These are phyloP conservation scores for Anguilla rostrata DNA, from an alignment of 2,113 vertebrate species.

Conservation along the genomic window DNA sequence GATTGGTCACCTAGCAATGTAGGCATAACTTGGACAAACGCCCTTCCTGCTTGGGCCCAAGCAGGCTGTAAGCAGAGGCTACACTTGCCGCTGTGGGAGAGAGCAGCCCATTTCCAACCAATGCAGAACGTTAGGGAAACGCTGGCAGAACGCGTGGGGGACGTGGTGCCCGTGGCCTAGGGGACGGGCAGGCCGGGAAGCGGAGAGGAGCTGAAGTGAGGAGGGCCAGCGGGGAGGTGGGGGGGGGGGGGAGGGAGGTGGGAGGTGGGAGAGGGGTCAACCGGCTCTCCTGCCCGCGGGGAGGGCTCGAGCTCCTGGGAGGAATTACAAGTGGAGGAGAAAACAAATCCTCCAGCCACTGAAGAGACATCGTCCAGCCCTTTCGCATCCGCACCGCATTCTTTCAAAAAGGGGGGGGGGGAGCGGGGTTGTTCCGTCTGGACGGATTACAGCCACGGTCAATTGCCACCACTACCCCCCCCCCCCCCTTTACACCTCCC, in stretches of 20 bases:
- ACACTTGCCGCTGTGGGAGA: background rate
- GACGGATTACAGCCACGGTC: background rate
- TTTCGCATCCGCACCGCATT: background rate
- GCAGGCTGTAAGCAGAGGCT: background rate
- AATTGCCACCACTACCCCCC: background rate
- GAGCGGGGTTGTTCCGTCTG: background rate
- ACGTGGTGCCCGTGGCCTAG: background rate
- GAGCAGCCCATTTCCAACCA: background rate
- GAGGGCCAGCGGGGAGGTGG: too few species aligned
- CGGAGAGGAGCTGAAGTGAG: background rate
- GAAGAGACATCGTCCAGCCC: slow-evolving; percentile 32
- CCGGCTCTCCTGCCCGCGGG: background rate
- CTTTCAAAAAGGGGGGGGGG: background rate
- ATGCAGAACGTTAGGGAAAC: too few species aligned
- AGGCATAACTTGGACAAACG: background rate
- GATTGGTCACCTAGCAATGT: background rate
- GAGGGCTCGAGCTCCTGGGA: background rate
- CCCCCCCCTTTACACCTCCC: too few species aligned
- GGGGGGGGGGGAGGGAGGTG: too few species aligned
- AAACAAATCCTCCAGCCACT: slow-evolving; percentile 28
- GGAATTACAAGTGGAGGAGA: slow-evolving; percentile 8
- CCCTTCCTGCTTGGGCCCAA: background rate
- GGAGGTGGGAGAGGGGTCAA: background rate
- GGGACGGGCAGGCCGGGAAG: background rate
- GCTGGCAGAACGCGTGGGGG: background rate